These are phyloP conservation scores for Lasioglossum morio DNA, from an alignment of 2,888 invertebrate species.

Conservation along the genomic window DNA sequence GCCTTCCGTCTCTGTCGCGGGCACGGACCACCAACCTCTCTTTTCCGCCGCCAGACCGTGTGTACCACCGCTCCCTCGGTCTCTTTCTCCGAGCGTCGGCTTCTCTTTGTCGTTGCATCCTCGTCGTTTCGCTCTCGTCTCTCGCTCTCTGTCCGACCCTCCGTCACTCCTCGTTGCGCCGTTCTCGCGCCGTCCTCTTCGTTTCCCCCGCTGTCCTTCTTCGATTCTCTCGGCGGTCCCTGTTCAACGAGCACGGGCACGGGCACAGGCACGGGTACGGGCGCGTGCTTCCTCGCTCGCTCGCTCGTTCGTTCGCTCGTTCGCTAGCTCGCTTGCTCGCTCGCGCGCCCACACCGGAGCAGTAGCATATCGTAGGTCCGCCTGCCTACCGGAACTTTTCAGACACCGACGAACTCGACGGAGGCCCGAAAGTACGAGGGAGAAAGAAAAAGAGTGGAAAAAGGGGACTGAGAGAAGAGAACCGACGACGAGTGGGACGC, in stretches of 20 bases:
- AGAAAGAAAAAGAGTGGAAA: slow-evolving; percentile 20
- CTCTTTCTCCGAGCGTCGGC: slow-evolving; percentile 59
- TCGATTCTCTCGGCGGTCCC: slow-evolving; percentile 50
- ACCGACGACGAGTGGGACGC: slow-evolving; percentile 41
- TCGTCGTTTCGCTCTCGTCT: slow-evolving; percentile 27
- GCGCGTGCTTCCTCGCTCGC: slow-evolving; percentile 1
- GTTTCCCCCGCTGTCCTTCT: slow-evolving; percentile 35
- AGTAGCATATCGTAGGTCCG: slow-evolving; percentile 73
- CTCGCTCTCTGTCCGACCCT: slow-evolving; percentile 42
- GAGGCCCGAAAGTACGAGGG: slow-evolving; percentile 40
- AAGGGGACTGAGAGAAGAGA: slow-evolving; percentile 3
- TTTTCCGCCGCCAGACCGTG: slow-evolving; percentile 43
- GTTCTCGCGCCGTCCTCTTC: slow-evolving; percentile 47
- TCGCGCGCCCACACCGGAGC: slow-evolving; percentile 65
- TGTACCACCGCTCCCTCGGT: slow-evolving; percentile 54
- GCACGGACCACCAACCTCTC: slow-evolving; percentile 23
- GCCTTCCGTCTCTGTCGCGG: slow-evolving; percentile 56
- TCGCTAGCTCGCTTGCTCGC: slow-evolving; percentile 36
- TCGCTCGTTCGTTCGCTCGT: slow-evolving; percentile 45
- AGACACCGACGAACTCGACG: slow-evolving; percentile 57
- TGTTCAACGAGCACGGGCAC: slow-evolving; percentile 61
- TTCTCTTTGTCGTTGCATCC: slow-evolving; percentile 58
- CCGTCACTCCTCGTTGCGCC: slow-evolving; percentile 44
- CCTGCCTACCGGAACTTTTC: slow-evolving; percentile 73
- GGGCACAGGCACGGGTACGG: slow-evolving; percentile 34